Evolutionary conservation across 2,113 vertebrate genomes (phyloP), one percentile per base, ranked within the genome.

Genomic region (Epinephelus moara): DNA sequence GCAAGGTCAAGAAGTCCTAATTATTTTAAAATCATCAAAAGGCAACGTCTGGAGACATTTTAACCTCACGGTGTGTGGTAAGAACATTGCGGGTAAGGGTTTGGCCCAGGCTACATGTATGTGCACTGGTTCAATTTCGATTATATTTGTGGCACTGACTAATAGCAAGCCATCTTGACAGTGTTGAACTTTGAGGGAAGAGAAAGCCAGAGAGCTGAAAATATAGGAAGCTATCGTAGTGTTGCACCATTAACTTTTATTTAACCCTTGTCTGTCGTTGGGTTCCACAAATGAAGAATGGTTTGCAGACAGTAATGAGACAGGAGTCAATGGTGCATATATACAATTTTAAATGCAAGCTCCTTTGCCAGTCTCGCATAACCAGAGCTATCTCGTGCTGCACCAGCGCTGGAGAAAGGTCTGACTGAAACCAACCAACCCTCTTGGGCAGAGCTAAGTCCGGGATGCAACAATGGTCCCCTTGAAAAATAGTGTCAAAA

Each of bases 1-100:
- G 45, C 77, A 85, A 86, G 77, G 91, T 89, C 80, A 84, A 59
- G 52, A 76, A 74, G 69, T 50, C 19, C 45, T 91, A 80, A 86
- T 90, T 84, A 81, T 62, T 27, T 40, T 70, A 11, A 78, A 40
- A 90, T 86, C 73, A 69, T 49, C 25, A 55, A 78, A 84, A 88
- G 74, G 49, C 57, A 74, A 79, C 53, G 78, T 77, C 64, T 69
- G 70, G 47, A 69, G 73, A 83, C 45, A 61, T 77, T 83, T 45
- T 42, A 74, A 71, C 45, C 30, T 80, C 72, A 66, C 23, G 62
- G 15, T 60, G 68, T 69, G n/a, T 19, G 37, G 81, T 33, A 10
- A 47, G 72, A 76, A 69, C 21, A n/a, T 56, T 52, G 12, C 30
- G 18, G 71, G 59, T 72, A 33, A 25, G 18, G 63, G 30, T 40